A percentile compares a stretch with the other conserved stretches of the same genome.
Conservation (phyloP, 2,888 invertebrate genomes). For the Criorhina ranunculi region DNA sequence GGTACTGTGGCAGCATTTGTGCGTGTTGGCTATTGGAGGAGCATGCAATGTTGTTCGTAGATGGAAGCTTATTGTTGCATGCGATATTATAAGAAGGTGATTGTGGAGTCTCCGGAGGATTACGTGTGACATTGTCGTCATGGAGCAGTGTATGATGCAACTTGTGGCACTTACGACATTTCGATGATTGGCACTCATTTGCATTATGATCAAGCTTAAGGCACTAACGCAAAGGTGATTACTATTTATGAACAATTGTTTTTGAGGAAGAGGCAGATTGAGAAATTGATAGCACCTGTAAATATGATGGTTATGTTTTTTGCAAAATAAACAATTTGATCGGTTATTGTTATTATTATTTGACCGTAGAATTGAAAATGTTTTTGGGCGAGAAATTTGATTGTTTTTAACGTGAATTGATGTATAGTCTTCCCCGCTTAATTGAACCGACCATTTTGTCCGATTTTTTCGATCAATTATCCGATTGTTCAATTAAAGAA, state of each 20-base stretch:
- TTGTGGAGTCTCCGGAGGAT: neutral
- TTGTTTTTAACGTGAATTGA: slow-evolving; percentile 15
- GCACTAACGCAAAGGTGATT: neutral
- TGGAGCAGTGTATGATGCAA: slow-evolving; percentile 23
- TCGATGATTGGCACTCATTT: neutral
- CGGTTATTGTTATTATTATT: neutral
- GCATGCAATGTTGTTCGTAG: neutral
- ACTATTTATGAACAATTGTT: slow-evolving; percentile 3
- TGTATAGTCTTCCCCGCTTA: no score
- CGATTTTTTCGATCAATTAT: no score
- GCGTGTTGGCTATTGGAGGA: slow-evolving; percentile 2
- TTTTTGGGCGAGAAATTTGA: slow-evolving; percentile 4
- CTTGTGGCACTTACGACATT: slow-evolving; percentile 13
- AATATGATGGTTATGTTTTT: slow-evolving; percentile 9
- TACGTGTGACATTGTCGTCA: neutral
- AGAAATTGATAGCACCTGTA: slow-evolving; percentile 27
- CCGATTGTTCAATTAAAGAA: no score
- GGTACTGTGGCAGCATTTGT: neutral
- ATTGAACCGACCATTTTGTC: no score
- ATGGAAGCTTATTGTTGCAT: neutral
- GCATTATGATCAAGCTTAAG: neutral
- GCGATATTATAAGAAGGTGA: slow-evolving; percentile 1
- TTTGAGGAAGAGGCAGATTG: neutral
- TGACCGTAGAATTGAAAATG: slow-evolving; percentile 11
- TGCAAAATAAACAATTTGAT: neutral